These are phyloP conservation scores for Halcyon senegalensis DNA, from an alignment of 2,113 vertebrate genomes.

Conservation along the genomic window DNA sequence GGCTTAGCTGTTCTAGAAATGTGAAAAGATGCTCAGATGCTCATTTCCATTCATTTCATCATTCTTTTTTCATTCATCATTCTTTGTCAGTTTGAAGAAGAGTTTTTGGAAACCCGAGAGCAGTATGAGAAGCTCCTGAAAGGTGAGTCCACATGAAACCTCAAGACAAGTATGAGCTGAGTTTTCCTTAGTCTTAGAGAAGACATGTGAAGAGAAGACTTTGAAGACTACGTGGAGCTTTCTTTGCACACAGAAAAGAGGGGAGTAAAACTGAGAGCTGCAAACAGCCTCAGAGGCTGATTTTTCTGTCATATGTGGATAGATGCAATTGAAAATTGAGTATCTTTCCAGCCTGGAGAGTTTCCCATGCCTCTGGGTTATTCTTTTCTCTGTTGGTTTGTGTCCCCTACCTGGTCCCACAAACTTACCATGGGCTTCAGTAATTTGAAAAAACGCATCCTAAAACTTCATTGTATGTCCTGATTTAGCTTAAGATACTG, in stretches of 20 bases:
- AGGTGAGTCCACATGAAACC: conserved; percentile 60
- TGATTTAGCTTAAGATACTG: not conserved
- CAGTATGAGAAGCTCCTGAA: conserved; percentile 82
- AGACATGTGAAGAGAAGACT: not conserved
- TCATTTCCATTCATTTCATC: not conserved
- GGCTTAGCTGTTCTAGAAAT: not conserved
- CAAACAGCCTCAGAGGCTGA: not conserved
- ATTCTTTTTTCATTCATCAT: not conserved
- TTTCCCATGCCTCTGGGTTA: not conserved
- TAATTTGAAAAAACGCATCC: not conserved
- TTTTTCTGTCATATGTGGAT: not conserved
- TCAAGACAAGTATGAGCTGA: not conserved
- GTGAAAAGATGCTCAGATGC: not conserved
- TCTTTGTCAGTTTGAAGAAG: conserved; percentile 86
- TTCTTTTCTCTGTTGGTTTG: not conserved
- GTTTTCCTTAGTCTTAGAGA: not conserved
- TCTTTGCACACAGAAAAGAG: not conserved
- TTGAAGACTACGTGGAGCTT: not conserved
- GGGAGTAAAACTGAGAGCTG: not conserved
- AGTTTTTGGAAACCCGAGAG: conserved; percentile 80
- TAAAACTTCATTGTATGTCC: not conserved
- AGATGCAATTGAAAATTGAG: not conserved
- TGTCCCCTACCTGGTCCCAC: fast-evolving
- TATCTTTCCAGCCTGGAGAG: not conserved
- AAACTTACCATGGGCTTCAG: not conserved